Evolutionary conservation across 1,140 invertebrate species (phyloP).

Genomic region (Panagrolaimus sp.): DNA sequence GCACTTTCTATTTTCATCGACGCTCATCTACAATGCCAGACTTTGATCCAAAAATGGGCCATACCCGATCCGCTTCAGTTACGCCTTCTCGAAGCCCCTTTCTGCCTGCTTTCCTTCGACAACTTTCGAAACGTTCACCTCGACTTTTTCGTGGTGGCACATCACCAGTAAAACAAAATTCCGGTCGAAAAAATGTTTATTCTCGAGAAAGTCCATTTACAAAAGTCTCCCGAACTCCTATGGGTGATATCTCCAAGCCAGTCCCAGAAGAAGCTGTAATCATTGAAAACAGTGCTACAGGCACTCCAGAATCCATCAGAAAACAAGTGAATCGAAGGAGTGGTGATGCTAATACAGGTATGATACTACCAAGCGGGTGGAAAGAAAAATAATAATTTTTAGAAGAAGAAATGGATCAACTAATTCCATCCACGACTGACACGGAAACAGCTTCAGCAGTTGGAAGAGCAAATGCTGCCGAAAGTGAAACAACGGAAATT

Average conservation of each 20-base stretch:
- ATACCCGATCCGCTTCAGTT: conserved; percentile 8
- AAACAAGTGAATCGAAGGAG: not conserved
- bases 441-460: not conserved
- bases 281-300: conserved; percentile 2
- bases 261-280: not conserved
- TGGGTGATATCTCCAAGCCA: not conserved
- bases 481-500: too few relatives aligned
- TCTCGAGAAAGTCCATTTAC: too few relatives aligned
- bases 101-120: conserved; percentile 12
- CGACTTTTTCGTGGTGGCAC: conserved; percentile 18
- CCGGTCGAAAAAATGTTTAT: too few relatives aligned
- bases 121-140: conserved; percentile 17
- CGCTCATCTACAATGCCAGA: not conserved
- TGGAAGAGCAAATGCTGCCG: not conserved
- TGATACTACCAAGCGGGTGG: not conserved
- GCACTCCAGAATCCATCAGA: not conserved
- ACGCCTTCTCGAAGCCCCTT: not conserved
- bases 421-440: not conserved
- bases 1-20: not conserved
- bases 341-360: not conserved
- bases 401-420: conserved; percentile 7
- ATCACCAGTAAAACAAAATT: not conserved
- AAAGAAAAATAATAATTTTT: not conserved
- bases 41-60: not conserved
- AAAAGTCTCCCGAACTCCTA: not conserved